Conservation (phyloP, 2,797 vertebrate genomes). For the Petrocephalus schoutedeni region DNA sequence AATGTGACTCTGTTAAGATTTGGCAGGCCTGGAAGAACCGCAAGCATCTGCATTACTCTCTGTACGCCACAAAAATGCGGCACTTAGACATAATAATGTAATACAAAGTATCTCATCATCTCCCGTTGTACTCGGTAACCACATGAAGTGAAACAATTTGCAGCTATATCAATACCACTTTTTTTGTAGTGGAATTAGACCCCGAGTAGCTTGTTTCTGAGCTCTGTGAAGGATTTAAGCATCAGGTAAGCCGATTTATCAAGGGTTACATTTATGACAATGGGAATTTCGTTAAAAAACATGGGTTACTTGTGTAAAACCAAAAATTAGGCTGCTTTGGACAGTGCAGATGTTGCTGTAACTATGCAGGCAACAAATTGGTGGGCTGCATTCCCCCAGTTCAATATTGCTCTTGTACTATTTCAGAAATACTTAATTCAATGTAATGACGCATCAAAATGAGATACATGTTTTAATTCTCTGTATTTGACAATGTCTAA, state of each 20-base stretch:
- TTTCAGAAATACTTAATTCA: not conserved
- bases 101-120: not conserved
- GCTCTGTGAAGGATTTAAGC: not conserved
- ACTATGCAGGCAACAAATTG: not conserved
- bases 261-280: not conserved
- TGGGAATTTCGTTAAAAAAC: not conserved
- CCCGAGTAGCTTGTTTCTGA: not conserved
- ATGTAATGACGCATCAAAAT: not conserved
- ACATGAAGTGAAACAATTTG: constrained; percentile 11
- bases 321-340: not conserved
- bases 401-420: not conserved
- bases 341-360: not conserved
- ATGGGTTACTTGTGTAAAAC: not conserved
- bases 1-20: not conserved
- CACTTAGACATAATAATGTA: not conserved
- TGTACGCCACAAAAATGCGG: not conserved
- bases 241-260: not conserved
- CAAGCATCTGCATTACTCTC: not conserved
- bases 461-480: not conserved
- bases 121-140: not conserved
- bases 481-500: not conserved
- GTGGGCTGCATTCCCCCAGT: not conserved
- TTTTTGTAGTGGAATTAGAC: not conserved
- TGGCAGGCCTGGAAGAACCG: not conserved
- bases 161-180: constrained; percentile 6